Evolutionary conservation across 1,140 invertebrate genomes (phyloP).

Genomic region (Gonatopus flavifemur): DNA sequence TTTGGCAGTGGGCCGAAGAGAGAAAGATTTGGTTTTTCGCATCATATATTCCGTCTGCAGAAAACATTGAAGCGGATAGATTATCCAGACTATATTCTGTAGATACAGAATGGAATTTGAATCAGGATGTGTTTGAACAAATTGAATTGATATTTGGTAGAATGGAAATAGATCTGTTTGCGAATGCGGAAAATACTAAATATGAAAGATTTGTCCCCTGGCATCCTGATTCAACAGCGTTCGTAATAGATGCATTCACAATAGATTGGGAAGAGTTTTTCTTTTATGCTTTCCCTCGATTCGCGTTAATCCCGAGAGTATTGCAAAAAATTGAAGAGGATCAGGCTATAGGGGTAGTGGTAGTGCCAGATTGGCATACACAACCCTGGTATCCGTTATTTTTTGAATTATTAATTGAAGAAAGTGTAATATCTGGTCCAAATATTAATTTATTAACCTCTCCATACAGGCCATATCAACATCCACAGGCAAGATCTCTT

Average conservation of each 20-base stretch:
- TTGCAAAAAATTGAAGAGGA: not conserved
- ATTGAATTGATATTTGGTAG: not conserved
- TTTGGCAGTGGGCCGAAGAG: too few species aligned
- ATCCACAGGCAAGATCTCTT: not conserved
- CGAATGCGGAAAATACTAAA: not conserved
- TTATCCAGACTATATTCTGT: not conserved
- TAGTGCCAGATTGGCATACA: not conserved
- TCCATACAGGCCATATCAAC: not conserved
- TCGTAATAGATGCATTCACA: too few species aligned
- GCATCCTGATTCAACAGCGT: not conserved
- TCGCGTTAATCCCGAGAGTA: not conserved
- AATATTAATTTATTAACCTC: not conserved
- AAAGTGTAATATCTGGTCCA: not conserved
- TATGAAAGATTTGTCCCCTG: not conserved
- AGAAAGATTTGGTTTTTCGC: too few species aligned
- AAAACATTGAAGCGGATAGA: too few species aligned
- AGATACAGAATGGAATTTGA: slow-evolving; percentile 1
- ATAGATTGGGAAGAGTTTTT: not conserved
- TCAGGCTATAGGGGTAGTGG: not conserved
- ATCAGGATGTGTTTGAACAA: too few species aligned
- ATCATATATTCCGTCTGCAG: too few species aligned
- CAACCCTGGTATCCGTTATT: slow-evolving; percentile 1
- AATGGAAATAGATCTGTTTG: not conserved
- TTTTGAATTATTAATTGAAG: not conserved
- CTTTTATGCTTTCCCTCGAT: slow-evolving; percentile 1